Percentiles rank a stretch among this genome's conserved stretches.
Conservation (phyloP, 2,888 invertebrate species). For the Drosophila leonis region DNA sequence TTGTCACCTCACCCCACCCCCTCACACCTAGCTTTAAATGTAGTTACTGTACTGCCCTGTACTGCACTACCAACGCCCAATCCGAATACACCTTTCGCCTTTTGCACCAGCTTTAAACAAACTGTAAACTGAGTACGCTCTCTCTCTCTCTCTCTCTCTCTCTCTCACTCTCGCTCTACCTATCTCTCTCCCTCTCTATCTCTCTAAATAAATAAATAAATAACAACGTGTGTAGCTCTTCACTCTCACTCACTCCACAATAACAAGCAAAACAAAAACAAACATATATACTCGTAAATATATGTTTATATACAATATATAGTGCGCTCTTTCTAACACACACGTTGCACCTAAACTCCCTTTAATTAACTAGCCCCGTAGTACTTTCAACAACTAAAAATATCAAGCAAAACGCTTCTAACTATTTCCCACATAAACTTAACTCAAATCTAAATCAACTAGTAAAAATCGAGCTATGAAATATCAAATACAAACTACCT, state of each 20-base stretch:
- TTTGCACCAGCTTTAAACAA: conserved; percentile 65
- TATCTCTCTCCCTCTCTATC: conserved; percentile 11
- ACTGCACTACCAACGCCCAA: conserved; percentile 11
- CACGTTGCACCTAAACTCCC: conserved; percentile 62
- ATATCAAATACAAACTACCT: conserved; percentile 73
- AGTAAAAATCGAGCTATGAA: conserved; percentile 73
- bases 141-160: neutral
- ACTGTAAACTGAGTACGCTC: conserved; percentile 48
- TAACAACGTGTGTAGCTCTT: conserved; percentile 45
- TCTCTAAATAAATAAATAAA: conserved; percentile 16
- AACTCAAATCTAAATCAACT: conserved; percentile 53
- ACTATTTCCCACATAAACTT: conserved; percentile 59
- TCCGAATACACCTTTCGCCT: conserved; percentile 42
- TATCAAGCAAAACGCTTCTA: conserved; percentile 63
- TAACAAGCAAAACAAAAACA: conserved; percentile 30
- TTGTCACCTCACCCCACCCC: conserved; percentile 35
- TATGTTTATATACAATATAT: conserved; percentile 17
- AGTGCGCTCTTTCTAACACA: conserved; percentile 64
- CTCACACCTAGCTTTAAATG: conserved; percentile 66
- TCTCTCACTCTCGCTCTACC: conserved; percentile 1
- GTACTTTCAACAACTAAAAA: conserved; percentile 47
- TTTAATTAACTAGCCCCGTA: conserved; percentile 56
- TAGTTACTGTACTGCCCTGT: conserved; percentile 46
- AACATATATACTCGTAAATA: conserved; percentile 8
- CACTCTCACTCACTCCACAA: conserved; percentile 34